Conservation (phyloP, 2,113 vertebrate genomes). For the Cynopterus brachyotis region DNA sequence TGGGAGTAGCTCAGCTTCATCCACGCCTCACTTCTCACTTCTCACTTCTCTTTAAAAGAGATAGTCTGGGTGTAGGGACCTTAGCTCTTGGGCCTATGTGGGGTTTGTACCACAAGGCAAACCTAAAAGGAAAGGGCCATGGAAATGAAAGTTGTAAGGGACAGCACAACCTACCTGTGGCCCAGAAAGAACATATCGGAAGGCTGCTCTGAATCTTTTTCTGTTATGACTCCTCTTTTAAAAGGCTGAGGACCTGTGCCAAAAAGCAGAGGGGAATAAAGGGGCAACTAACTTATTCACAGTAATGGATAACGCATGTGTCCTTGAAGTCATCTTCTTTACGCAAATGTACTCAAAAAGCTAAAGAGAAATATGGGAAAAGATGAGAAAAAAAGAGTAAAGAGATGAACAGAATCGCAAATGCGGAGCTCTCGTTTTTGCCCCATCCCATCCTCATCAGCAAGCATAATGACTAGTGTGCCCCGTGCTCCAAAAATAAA, state of each 20-base stretch:
- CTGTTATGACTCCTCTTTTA: not conserved
- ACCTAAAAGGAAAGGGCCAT: not conserved
- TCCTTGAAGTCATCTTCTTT: not conserved
- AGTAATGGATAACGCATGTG: accelerated
- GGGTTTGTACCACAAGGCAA: not conserved
- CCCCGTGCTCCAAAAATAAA: constrained; percentile 19
- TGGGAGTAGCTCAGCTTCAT: not conserved
- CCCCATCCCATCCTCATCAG: not conserved
- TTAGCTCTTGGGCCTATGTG: not conserved
- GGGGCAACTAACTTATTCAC: not conserved
- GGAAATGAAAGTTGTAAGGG: not conserved
- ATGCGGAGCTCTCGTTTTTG: not conserved
- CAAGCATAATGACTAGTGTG: not conserved
- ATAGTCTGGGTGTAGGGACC: not conserved
- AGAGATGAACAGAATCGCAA: not conserved
- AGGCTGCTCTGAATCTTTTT: not conserved
- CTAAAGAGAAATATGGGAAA: not conserved
- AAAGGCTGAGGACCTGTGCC: not conserved
- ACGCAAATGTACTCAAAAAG: not conserved
- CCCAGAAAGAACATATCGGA: not conserved
- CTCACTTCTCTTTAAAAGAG: not conserved
- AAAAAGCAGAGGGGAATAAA: not conserved
- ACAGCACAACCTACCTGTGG: accelerated
- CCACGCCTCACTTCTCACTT: not conserved
- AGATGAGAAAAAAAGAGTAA: not conserved